Conservation (phyloP, 2,888 invertebrate genomes). For the Synergus umbraculus region DNA sequence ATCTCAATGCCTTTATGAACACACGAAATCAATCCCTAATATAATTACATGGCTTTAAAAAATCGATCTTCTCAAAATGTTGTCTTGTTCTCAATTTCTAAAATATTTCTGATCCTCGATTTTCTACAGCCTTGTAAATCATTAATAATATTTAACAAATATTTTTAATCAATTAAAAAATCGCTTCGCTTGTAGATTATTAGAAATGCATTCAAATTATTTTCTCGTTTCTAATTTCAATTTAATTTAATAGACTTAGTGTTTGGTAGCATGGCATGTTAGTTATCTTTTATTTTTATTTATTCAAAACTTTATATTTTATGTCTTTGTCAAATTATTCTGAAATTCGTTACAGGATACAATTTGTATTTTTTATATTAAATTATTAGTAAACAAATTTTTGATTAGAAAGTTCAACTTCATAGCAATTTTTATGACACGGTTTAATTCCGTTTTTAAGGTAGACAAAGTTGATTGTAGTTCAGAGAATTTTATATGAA, state of each 20-base stretch:
- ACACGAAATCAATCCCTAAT: not conserved
- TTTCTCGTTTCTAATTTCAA: conserved; percentile 7
- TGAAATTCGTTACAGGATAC: not conserved
- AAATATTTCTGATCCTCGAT: not conserved
- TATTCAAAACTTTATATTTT: too few species aligned
- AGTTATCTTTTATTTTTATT: conserved; percentile 12
- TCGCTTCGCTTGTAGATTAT: conserved; percentile 50
- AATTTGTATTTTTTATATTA: not conserved
- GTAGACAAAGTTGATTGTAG: not conserved
- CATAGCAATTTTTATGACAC: too few species aligned
- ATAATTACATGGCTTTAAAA: not conserved
- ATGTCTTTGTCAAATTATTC: not conserved
- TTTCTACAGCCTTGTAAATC: not conserved
- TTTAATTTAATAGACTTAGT: not conserved
- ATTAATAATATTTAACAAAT: not conserved
- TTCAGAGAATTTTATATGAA: not conserved
- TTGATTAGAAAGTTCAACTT: too few species aligned
- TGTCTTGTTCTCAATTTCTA: too few species aligned
- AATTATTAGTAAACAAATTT: too few species aligned
- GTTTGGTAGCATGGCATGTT: conserved; percentile 53
- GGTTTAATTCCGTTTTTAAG: too few species aligned
- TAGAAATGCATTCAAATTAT: conserved; percentile 37
- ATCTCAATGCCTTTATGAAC: too few species aligned
- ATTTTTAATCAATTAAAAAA: not conserved
- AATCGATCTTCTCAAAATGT: too few species aligned